Evolutionary conservation across 2,797 vertebrate species (phyloP).

Genomic region (Muraenolepis orangiensis): DNA sequence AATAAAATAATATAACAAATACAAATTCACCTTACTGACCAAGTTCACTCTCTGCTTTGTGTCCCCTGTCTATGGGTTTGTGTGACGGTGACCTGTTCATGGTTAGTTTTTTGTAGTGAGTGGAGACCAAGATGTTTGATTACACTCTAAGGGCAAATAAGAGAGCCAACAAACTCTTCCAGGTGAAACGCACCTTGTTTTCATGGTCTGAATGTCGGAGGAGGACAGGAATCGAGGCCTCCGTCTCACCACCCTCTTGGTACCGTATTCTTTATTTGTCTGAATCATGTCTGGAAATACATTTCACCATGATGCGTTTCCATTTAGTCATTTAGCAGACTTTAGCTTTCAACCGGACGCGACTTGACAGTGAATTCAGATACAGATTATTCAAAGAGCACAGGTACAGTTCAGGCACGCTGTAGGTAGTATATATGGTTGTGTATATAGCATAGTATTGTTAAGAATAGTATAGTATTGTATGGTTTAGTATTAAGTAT

Average conservation of each 20-base stretch:
- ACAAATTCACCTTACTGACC: not conserved
- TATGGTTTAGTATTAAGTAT: too few relatives aligned
- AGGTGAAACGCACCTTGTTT: slow-evolving; percentile 46
- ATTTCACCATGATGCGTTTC: not conserved
- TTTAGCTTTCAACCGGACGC: not conserved
- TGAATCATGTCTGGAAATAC: slow-evolving; percentile 72
- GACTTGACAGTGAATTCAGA: not conserved
- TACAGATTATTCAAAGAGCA: not conserved
- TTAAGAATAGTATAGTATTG: too few relatives aligned
- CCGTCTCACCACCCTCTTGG: slow-evolving; percentile 61
- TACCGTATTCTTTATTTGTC: slow-evolving; percentile 62
- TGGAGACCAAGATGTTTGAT: not conserved
- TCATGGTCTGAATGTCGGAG: slow-evolving; percentile 45
- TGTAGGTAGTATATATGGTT: too few relatives aligned
- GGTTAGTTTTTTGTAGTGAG: not conserved
- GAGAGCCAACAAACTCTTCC: too few relatives aligned
- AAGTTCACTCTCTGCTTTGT: not conserved
- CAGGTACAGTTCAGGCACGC: not conserved
- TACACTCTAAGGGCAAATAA: not conserved
- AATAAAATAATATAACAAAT: not conserved
- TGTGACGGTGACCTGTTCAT: not conserved
- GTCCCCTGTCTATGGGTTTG: too few relatives aligned
- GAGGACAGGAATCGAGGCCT: slow-evolving; percentile 66
- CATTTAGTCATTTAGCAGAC: not conserved
- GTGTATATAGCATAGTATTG: too few relatives aligned